Base-by-base conservation (phyloP, 2,888 invertebrate species). In the Melinaea marsaeus region DNA sequence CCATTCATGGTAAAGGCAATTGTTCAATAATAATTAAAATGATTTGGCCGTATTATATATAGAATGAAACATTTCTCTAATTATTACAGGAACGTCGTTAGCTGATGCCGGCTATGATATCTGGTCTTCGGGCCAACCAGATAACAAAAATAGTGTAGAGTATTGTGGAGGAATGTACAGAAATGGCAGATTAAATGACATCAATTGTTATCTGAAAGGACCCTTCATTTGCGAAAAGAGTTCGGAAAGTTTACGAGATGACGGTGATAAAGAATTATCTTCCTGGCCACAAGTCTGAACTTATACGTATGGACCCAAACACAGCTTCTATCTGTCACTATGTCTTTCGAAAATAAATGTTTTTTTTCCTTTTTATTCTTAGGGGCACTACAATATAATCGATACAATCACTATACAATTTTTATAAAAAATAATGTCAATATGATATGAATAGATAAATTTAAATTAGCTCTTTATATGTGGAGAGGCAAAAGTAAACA, bases 211-310 rank as follows among this genome's bases (percentile, higher is more conserved):
- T 4, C 55, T 61, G 1, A 62, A 67, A 0, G 70, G 67, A 5
- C 67, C 77, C 0, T 77, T 74, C 63, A 69, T 76, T 13, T 78
- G 79, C 33, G 76, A 76, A 60, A 77, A 72, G 61, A 62, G 63
- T 9, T 67, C 71, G 0, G 61, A 71, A 11, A 72, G 70, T 54
- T 61, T 74, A 5, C 13, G 54, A 9, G 42, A 57, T 33, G 60
- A 64, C 13, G 64, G 22, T 22, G 22, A 22, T 22, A 22, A 22
- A 22, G 22, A 22, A 22, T 22, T 22, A 22, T 22, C 22, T 22
- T 22, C 22, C 22, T 22, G 22, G 22, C 22, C 22, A 22, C 22
- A 22, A 22, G 22, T 22, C 22, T 22, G 22, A 22, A 22, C 22
- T 22, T 22, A 22, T 22, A 22, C 22, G 22, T 22, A 22, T 22